Evolutionary conservation across 2,888 invertebrate genomes (phyloP), one percentile per base, ranked within the genome.

Genomic region (Luperina nickerlii): DNA sequence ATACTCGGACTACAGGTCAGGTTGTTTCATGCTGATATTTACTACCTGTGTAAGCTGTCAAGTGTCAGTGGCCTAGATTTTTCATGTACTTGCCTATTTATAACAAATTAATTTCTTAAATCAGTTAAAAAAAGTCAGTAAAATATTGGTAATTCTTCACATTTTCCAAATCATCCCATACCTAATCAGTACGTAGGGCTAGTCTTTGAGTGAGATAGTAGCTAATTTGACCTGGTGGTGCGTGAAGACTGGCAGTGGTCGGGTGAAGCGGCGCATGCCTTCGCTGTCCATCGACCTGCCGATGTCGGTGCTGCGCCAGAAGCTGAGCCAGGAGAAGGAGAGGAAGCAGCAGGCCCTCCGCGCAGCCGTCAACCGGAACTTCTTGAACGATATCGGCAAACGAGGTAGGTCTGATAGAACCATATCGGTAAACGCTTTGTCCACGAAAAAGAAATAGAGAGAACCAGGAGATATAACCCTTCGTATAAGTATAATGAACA

Each of bases 211-310:
- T 71, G 76, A 76, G 60, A 69, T 68, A 79, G 74, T 81, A 87
- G 81, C 90, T 90, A 90, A 90, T 90, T 74, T 87, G 83, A 87
- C 81, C 86, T 85, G 84, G 87, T 91, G 88, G 87, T 88, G 79
- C 87, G 88, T 87, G 91, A 96, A 96, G 96, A 94, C 88, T 78
- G 92, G 90, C 90, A 96, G 94, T 87, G 94, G 96, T 79, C 95
- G 97, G 84, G 94, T 94, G 90, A 97, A 97, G 94, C 96, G 97
- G 81, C 97, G 97, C 91, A 97, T 97, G 94, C 97, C 97, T 9
- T 98, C 98, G 60, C 97, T 99, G 90, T 99, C 99, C 91, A 98
- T 99, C 95, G 98, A 98, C 90, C 98, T 98, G 96, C 98, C 99
- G 5, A 96, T 99, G 97, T 98, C 99, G 90, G 98, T 99, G 84